A percentile compares a stretch with the other conserved stretches of the same genome.
These are phyloP conservation scores for Nomada hirtipes DNA, from an alignment of 2,888 invertebrate genomes.

Conservation along the genomic window DNA sequence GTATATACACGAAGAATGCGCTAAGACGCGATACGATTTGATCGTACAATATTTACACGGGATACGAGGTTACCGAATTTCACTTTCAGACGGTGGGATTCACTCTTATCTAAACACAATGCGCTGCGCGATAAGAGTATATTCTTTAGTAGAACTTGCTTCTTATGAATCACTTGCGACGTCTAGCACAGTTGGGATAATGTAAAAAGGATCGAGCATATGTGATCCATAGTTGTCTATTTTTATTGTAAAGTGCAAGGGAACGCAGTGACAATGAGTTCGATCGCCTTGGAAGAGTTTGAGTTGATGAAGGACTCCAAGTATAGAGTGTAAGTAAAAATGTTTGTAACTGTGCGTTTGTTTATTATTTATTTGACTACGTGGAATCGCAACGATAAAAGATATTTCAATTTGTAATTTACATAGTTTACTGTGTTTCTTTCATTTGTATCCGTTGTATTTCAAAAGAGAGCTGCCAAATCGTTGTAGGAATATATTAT, in stretches of 20 bases:
- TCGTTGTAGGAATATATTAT: too few species aligned
- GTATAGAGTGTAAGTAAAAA: slow-evolving; percentile 88
- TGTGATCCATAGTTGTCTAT: slow-evolving; percentile 32
- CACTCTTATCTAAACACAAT: slow-evolving; percentile 48
- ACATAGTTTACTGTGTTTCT: neutral
- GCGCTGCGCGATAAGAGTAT: slow-evolving; percentile 42
- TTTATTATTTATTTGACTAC: neutral
- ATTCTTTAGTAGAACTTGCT: neutral
- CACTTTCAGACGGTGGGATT: slow-evolving; percentile 42
- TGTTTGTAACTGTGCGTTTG: neutral
- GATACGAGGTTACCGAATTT: slow-evolving; percentile 27
- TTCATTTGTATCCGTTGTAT: too few species aligned
- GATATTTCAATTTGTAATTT: neutral
- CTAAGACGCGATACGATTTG: neutral
- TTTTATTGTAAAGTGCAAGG: slow-evolving; percentile 41
- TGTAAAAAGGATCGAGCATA: slow-evolving; percentile 43
- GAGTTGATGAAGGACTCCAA: slow-evolving; percentile 93
- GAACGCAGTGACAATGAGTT: slow-evolving; percentile 82
- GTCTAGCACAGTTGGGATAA: slow-evolving; percentile 40
- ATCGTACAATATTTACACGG: neutral
- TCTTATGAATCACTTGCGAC: slow-evolving; percentile 48
- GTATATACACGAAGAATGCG: neutral
- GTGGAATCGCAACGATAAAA: too few species aligned
- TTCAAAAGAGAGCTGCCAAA: too few species aligned
- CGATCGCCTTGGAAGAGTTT: slow-evolving; percentile 90